A percentile compares a stretch with the other conserved stretches of the same genome.
Evolutionary conservation across 1,140 invertebrate species (phyloP).

Genomic region (Aphaenogaster ashmeadi): DNA sequence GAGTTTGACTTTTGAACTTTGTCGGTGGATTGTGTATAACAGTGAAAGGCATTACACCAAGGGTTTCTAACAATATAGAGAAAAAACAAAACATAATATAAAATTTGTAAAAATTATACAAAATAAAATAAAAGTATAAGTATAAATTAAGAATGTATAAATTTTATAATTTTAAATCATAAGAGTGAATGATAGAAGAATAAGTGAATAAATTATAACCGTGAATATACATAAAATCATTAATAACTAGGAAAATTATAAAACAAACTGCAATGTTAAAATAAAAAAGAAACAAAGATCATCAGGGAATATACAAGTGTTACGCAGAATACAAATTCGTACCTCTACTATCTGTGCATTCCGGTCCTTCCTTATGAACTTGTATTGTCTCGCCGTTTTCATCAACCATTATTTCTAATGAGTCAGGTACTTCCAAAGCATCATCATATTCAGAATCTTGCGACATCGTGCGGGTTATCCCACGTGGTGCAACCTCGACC

Average conservation of each 20-base stretch:
- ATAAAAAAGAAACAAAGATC: not conserved
- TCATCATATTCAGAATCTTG: conserved; percentile 90
- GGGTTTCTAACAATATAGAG: conserved; percentile 65
- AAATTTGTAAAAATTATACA: conserved; percentile 47
- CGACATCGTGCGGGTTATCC: conserved; percentile 54
- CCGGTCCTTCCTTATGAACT: conserved; percentile 74
- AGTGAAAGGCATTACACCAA: conserved; percentile 89
- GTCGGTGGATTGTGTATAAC: conserved; percentile 90
- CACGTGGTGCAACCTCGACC: not conserved
- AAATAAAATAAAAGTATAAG: not conserved
- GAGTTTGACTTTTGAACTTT: conserved; percentile 91
- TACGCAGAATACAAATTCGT: not conserved
- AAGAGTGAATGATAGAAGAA: not conserved
- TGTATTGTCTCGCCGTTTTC: conserved; percentile 87
- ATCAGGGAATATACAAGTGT: not conserved
- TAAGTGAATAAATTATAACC: not conserved
- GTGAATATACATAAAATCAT: not conserved
- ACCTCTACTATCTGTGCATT: conserved; percentile 65
- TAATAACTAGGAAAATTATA: not conserved
- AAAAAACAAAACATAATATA: conserved; percentile 67
- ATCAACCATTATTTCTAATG: conserved; percentile 87
- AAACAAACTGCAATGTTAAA: not conserved
- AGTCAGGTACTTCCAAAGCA: conserved; percentile 88
- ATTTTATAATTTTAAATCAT: not conserved
- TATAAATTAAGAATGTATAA: not conserved